A percentile compares a stretch with the other conserved stretches of the same genome.
These are phyloP conservation scores for Lates calcarifer DNA, from an alignment of 2,113 vertebrate species.

Conservation along the genomic window DNA sequence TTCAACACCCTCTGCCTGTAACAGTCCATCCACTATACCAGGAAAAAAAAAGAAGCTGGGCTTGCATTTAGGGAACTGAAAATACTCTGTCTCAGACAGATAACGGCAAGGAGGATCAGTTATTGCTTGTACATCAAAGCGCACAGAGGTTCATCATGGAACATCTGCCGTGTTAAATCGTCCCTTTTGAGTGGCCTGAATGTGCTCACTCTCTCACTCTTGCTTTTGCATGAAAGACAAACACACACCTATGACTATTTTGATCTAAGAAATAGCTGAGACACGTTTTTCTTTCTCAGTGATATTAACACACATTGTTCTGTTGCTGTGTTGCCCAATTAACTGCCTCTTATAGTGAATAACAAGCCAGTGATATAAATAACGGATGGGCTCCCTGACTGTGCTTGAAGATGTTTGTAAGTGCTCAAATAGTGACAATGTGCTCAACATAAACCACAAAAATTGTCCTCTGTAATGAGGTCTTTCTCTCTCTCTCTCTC, in stretches of 20 bases:
- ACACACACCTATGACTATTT: slow-evolving; percentile 8
- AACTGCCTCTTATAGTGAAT: slow-evolving; percentile 37
- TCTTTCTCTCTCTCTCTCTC: slow-evolving; percentile 16
- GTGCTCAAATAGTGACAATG: slow-evolving; percentile 36
- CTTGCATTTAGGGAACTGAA: slow-evolving; percentile 79
- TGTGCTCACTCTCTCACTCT: not conserved
- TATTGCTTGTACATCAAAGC: slow-evolving; percentile 74
- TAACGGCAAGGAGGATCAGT: slow-evolving; percentile 76
- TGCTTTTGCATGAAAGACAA: slow-evolving; percentile 8
- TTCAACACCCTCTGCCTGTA: slow-evolving; percentile 61
- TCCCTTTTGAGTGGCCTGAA: slow-evolving; percentile 10
- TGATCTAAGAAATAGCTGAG: slow-evolving; percentile 17
- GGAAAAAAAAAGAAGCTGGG: slow-evolving; percentile 68
- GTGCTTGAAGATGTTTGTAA: slow-evolving; percentile 43
- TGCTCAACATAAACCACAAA: slow-evolving; percentile 56
- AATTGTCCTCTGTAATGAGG: slow-evolving; percentile 38
- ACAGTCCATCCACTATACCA: slow-evolving; percentile 64
- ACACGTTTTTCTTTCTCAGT: slow-evolving; percentile 14
- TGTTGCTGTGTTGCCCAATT: slow-evolving; percentile 45
- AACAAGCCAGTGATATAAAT: slow-evolving; percentile 65
- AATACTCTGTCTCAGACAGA: slow-evolving; percentile 75
- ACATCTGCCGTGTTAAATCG: slow-evolving; percentile 39
- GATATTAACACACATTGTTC: slow-evolving; percentile 34
- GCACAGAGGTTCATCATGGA: slow-evolving; percentile 38
- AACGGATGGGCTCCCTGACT: slow-evolving; percentile 47